phyloP scores from a whole-genome alignment of 2,888 invertebrate genomes.

The Dolichomitus sp. region DNA sequence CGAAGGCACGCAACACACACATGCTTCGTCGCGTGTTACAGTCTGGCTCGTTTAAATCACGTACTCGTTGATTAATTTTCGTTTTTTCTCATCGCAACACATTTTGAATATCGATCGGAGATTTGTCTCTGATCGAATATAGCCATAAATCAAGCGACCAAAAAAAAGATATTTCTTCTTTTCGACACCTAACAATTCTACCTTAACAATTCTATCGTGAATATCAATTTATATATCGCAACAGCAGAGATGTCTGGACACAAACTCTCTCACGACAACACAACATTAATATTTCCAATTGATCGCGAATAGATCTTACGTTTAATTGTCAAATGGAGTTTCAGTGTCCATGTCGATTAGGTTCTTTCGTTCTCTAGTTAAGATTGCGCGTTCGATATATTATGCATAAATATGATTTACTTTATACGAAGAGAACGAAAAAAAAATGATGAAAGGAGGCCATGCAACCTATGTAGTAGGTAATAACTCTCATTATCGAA shows the following conservation, averaged over 20 bases:
- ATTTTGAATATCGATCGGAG: conserved; percentile 14
- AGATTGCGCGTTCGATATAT: conserved; percentile 34
- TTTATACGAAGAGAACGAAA: conserved; percentile 31
- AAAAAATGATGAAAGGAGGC: conserved; percentile 38
- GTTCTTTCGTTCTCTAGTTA: conserved; percentile 32
- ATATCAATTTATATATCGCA: conserved; percentile 3
- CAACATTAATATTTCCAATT: conserved; percentile 11
- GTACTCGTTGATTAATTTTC: conserved; percentile 26
- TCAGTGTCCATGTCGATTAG: conserved; percentile 50
- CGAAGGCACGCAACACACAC: conserved; percentile 51
- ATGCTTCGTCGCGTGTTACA: conserved; percentile 63
- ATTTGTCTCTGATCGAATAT: conserved; percentile 10
- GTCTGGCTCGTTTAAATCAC: conserved; percentile 57
- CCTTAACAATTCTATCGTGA: neutral
- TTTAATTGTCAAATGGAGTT: conserved; percentile 48
- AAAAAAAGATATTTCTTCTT: neutral
- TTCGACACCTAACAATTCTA: neutral
- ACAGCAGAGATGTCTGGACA: neutral
- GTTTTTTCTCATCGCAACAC: conserved; percentile 13
- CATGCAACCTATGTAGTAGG: conserved; percentile 65
- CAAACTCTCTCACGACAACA: conserved; percentile 2
- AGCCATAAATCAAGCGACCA: neutral
- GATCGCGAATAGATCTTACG: conserved; percentile 33
- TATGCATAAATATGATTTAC: conserved; percentile 47
- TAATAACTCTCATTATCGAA: conserved; percentile 61